phyloP scores from a whole-genome alignment of 64 coral and sea anemone species.

The Pocillopora damicornis region DNA sequence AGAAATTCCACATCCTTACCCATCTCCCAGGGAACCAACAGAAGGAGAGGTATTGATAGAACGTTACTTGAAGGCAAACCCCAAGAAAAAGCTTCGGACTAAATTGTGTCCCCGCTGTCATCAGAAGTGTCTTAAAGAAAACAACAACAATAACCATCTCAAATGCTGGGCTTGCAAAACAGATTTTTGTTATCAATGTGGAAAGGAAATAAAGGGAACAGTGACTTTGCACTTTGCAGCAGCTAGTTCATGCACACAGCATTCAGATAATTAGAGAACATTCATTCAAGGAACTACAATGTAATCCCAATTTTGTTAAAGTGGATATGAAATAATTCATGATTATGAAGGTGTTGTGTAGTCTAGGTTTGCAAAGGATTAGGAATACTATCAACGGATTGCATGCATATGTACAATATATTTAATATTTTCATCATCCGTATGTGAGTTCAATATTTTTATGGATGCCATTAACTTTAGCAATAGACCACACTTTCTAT shows the following conservation, averaged over 20 bases:
- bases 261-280: slow-evolving; percentile 67
- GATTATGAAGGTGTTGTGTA: no score
- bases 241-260: slow-evolving; percentile 64
- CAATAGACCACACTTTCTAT: no score
- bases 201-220: slow-evolving; percentile 64
- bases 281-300: not conserved
- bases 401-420: no score
- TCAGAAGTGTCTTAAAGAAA: slow-evolving; percentile 78
- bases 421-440: no score
- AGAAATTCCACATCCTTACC: not conserved
- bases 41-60: slow-evolving; percentile 54
- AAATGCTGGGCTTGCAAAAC: slow-evolving; percentile 97
- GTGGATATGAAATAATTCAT: no score
- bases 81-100: slow-evolving; percentile 18
- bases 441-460: no score
- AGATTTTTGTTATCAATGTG: slow-evolving; percentile 84
- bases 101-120: slow-evolving; percentile 70
- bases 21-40: slow-evolving; percentile 34
- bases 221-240: slow-evolving; percentile 62
- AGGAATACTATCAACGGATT: no score
- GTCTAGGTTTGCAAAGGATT: no score
- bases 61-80: slow-evolving; percentile 37
- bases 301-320: no score
- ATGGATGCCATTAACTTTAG: no score
- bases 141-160: slow-evolving; percentile 80